Conservation (phyloP, 2,113 vertebrate genomes). For the Callospermophilus lateralis region DNA sequence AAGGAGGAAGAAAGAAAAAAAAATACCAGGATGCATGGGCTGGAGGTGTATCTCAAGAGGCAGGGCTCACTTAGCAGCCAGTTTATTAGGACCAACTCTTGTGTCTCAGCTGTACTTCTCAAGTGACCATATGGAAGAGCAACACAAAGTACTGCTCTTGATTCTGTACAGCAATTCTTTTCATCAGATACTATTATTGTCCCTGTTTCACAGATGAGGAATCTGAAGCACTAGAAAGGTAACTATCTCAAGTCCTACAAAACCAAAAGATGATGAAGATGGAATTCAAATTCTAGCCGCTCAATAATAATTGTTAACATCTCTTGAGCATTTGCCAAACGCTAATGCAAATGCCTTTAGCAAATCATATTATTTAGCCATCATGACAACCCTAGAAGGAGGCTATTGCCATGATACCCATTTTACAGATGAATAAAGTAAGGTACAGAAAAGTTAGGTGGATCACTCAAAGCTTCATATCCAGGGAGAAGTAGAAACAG, state of each 20-base stretch:
- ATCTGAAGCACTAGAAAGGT: neutral
- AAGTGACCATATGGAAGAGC: neutral
- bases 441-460: neutral
- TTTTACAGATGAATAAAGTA: neutral
- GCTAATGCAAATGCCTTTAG: neutral
- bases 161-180: neutral
- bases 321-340: neutral
- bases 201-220: neutral
- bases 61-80: neutral
- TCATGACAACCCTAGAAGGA: neutral
- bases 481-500: neutral
- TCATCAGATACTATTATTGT: neutral
- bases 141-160: neutral
- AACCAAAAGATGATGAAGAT: neutral
- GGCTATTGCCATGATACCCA: neutral
- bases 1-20: neutral
- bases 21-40: neutral
- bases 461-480: neutral
- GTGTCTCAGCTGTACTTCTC: neutral
- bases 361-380: neutral
- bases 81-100: neutral
- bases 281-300: neutral
- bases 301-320: neutral
- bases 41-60: neutral
- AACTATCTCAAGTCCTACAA: neutral